phyloP scores from a whole-genome alignment of 2,797 vertebrate genomes.

The Poecilia wingei region DNA sequence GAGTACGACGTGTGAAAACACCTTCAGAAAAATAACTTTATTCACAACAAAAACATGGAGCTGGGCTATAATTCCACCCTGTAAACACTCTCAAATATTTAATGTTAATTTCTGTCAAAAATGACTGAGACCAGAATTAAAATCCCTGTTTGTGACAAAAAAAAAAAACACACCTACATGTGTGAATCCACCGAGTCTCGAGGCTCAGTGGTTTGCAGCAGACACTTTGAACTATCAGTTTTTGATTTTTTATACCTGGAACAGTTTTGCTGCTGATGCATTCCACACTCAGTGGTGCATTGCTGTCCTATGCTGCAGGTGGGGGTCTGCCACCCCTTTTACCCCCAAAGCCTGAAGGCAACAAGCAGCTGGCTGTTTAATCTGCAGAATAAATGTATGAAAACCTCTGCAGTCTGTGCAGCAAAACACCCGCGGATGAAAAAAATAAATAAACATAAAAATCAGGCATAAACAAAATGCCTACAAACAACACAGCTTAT shows the following conservation, averaged over 20 bases:
- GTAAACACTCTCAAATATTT: not conserved
- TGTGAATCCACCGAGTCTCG: not conserved
- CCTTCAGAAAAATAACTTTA: not conserved
- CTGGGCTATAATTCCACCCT: not conserved
- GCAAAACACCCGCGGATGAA: not conserved
- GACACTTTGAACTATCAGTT: not conserved
- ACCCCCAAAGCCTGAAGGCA: slow-evolving; percentile 1
- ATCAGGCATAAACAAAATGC: slow-evolving; percentile 1
- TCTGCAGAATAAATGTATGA: slow-evolving; percentile 3
- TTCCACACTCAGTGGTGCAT: not conserved
- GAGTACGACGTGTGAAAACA: too few relatives aligned
- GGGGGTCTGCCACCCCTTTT: slow-evolving; percentile 1
- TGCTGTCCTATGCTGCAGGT: not conserved
- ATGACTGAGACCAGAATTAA: not conserved
- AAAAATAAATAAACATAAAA: not conserved
- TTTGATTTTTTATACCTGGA: not conserved
- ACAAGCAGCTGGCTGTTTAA: not conserved
- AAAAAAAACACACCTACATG: not conserved
- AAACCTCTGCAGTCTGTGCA: slow-evolving; percentile 1
- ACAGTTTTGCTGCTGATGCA: not conserved
- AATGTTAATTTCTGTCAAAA: not conserved
- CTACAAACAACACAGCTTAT: slow-evolving; percentile 7
- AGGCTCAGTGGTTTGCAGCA: not conserved
- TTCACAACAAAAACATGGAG: not conserved
- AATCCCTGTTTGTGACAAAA: not conserved